Evolutionary conservation across 2,888 invertebrate species (phyloP).

Genomic region (Catocala fraxini): DNA sequence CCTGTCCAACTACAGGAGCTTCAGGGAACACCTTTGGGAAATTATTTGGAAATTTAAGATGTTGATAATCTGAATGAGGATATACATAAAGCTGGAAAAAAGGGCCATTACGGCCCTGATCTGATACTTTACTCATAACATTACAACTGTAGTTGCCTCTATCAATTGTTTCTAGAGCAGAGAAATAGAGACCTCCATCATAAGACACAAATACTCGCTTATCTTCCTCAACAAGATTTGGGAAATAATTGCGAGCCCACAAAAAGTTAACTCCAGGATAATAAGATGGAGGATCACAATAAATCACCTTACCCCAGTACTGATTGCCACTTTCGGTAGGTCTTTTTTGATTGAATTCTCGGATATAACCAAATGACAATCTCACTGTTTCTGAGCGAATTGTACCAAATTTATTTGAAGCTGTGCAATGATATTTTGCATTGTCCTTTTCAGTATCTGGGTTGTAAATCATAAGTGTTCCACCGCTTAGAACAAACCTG

Average conservation of each 20-base stretch:
- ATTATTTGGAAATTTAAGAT: constrained; percentile 96
- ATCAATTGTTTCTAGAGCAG: constrained; percentile 96
- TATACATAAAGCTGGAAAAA: constrained; percentile 94
- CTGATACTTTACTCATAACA: constrained; percentile 95
- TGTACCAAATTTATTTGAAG: constrained; percentile 95
- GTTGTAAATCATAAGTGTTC: constrained; percentile 95
- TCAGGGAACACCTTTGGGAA: constrained; percentile 99
- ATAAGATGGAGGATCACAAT: constrained; percentile 97
- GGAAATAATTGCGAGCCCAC: constrained; percentile 96
- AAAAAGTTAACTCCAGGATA: constrained; percentile 96
- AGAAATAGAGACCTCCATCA: constrained; percentile 98
- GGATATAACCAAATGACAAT: constrained; percentile 95
- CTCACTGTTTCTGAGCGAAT: constrained; percentile 96
- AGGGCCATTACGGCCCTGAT: constrained; percentile 96
- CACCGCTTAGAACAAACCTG: constrained; percentile 96
- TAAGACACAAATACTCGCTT: constrained; percentile 96
- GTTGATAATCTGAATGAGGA: constrained; percentile 96
- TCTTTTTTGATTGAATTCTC: constrained; percentile 96
- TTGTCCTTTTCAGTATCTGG: constrained; percentile 94
- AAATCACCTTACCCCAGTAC: constrained; percentile 97
- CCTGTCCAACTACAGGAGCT: constrained; percentile 95
- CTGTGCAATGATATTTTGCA: constrained; percentile 97
- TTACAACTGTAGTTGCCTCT: constrained; percentile 96
- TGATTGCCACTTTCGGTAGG: constrained; percentile 94
- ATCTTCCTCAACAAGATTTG: constrained; percentile 97